A percentile compares a stretch with the other conserved stretches of the same genome.
Evolutionary conservation across 1,140 invertebrate genomes (phyloP).

Genomic region (Sipha flava): DNA sequence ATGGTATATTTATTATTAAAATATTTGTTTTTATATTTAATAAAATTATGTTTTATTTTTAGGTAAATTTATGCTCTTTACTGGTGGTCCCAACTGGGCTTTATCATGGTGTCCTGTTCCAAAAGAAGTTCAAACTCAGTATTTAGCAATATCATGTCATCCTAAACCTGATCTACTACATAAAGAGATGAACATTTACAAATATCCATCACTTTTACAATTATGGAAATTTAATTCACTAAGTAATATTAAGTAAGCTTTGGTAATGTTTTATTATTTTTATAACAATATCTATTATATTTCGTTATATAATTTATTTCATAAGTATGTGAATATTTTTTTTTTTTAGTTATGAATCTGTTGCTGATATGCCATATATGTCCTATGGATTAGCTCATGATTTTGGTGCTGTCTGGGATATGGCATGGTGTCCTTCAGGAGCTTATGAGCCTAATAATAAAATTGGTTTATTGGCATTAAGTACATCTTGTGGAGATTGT

Average conservation of each 20-base stretch:
- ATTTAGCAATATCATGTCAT: constrained; percentile 50
- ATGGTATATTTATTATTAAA: not conserved
- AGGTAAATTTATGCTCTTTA: constrained; percentile 42
- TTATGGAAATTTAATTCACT: constrained; percentile 52
- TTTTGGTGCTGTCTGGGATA: constrained; percentile 56
- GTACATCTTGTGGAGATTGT: constrained; percentile 54
- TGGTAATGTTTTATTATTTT: not conserved
- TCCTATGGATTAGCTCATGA: constrained; percentile 49
- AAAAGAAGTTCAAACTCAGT: constrained; percentile 38
- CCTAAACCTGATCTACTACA: constrained; percentile 46
- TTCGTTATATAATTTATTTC: not conserved
- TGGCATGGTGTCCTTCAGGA: constrained; percentile 70
- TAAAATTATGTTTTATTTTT: not conserved
- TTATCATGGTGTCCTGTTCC: constrained; percentile 51
- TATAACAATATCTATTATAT: not conserved
- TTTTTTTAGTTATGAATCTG: not conserved
- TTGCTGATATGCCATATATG: not conserved
- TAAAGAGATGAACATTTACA: constrained; percentile 42
- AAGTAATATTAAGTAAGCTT: constrained; percentile 42
- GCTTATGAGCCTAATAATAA: constrained; percentile 44
- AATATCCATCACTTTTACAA: constrained; percentile 49
- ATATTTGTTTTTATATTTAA: not conserved
- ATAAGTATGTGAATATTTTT: not conserved
- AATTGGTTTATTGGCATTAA: constrained; percentile 60
- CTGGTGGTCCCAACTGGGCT: constrained; percentile 53